A percentile compares a stretch with the other conserved stretches of the same genome.
These are phyloP conservation scores for Montipora efflorescens DNA, from an alignment of 64 coral and sea anemone species.

Conservation along the genomic window DNA sequence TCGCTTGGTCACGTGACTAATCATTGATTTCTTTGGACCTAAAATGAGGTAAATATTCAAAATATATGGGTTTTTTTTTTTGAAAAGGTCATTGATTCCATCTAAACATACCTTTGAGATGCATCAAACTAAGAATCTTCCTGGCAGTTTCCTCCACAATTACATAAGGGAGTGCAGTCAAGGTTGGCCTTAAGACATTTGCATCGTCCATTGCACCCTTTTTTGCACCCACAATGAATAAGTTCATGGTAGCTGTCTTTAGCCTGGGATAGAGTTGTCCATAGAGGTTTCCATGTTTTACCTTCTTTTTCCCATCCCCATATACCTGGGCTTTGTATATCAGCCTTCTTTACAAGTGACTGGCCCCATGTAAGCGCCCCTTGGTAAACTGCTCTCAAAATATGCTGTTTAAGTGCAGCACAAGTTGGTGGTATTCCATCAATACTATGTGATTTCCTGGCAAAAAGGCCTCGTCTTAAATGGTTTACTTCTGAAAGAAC, in stretches of 20 bases:
- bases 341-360: too few relatives aligned
- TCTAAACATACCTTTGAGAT: too few relatives aligned
- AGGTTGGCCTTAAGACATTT: slow-evolving; percentile 4
- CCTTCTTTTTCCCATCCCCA: slow-evolving; percentile 22
- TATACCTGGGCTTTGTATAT: slow-evolving; percentile 5
- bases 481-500: slow-evolving; percentile 8
- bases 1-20: not conserved
- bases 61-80: too few relatives aligned
- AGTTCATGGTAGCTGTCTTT: slow-evolving; percentile 1
- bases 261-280: slow-evolving; percentile 22
- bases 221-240: slow-evolving; percentile 26
- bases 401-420: too few relatives aligned
- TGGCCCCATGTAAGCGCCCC: too few relatives aligned
- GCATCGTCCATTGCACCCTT: slow-evolving; percentile 23
- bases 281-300: not conserved
- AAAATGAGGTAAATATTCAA: not conserved
- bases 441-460: slow-evolving; percentile 21
- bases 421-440: not conserved
- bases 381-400: too few relatives aligned
- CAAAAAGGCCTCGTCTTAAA: not conserved
- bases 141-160: too few relatives aligned
- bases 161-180: not conserved
- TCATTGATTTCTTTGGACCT: not conserved
- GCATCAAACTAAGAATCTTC: too few relatives aligned
- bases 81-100: too few relatives aligned